Base-by-base conservation (phyloP, 2,797 vertebrate species). In the Onychomys leucogaster region DNA sequence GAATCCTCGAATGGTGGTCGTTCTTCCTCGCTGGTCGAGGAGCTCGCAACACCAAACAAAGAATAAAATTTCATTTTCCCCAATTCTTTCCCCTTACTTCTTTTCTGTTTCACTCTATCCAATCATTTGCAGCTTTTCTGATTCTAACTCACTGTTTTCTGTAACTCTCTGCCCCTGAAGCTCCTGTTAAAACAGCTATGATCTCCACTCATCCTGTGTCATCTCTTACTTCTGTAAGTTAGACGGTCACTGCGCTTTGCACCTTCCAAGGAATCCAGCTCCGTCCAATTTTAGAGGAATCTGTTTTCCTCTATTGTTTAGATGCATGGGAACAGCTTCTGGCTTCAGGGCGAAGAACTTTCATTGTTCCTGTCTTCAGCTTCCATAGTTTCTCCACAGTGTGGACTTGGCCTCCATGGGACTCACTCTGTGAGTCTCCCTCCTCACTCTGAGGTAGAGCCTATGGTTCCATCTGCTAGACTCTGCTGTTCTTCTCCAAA, bases 81-180 rank as follows among this genome's bases (percentile, higher is more conserved):
- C 27, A 77, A 65, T 77, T 78, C n/a, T 78, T 90, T 82, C 59
- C 76, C 7, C 10, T 87, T 25, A 81, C 13, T 25, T 89, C 78
- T 94, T 78, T 14, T 21, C 43, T 84, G 41, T 89, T 95, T 46
- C 69, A 71, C 65, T 87, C 83, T 82, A 82, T 49, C n/a, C 37
- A 78, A 57, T n/a, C 75, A 77, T 83, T 71, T 71, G 11, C 49
- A 92, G 12, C 63, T 87, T 89, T 78, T 94, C 55, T 49, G 46
- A 91, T 21, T 82, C 69, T 76, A 52, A 77, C 32, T 82, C 63
- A 77, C 5, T 12, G 71, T 52, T 73, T 27, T 34, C 80, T 91
- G 11, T 55, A 63, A 81, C 63, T 46, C 43, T 85, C 67, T 34
- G 57, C 13, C 61, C 16, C 57, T 19, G 55, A 88, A 89, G 63